A percentile compares a stretch with the other conserved stretches of the same genome.
These are phyloP conservation scores for Oreonectes daqikongensis DNA, from an alignment of 2,797 vertebrate genomes.

Conservation along the genomic window DNA sequence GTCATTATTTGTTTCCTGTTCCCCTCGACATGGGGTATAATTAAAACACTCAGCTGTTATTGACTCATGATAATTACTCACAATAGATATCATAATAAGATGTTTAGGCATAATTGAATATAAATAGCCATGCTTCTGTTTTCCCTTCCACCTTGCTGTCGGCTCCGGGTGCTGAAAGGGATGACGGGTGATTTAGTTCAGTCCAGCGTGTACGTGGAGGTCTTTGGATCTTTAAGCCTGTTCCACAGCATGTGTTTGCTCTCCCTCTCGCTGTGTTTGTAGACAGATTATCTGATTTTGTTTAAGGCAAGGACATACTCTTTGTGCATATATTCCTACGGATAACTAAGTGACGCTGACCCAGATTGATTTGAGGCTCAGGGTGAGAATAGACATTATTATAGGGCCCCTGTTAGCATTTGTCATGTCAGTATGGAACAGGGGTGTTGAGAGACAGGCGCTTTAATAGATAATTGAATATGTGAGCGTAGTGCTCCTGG, in stretches of 20 bases:
- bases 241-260: slow-evolving; percentile 69
- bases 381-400: slow-evolving; percentile 60
- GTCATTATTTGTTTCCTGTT: slow-evolving; percentile 67
- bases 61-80: slow-evolving; percentile 73
- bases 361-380: slow-evolving; percentile 63
- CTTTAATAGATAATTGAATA: slow-evolving; percentile 72
- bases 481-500: slow-evolving; percentile 56
- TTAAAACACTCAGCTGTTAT: slow-evolving; percentile 74
- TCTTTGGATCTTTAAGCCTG: slow-evolving; percentile 63
- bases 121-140: slow-evolving; percentile 44
- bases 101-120: slow-evolving; percentile 74
- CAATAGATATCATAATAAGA: slow-evolving; percentile 75
- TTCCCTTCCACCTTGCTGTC: slow-evolving; percentile 30
- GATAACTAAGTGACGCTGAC: slow-evolving; percentile 64
- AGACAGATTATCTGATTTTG: slow-evolving; percentile 76
- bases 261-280: slow-evolving; percentile 72
- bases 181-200: slow-evolving; percentile 19
- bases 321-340: slow-evolving; percentile 74
- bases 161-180: not conserved
- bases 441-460: slow-evolving; percentile 46
- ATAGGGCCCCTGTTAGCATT: slow-evolving; percentile 58
- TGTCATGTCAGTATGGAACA: slow-evolving; percentile 60
- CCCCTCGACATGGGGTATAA: slow-evolving; percentile 71
- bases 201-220: not conserved
- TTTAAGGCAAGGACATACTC: slow-evolving; percentile 75